Base-by-base conservation (phyloP, 2,888 invertebrate genomes). In the Synergus japonicus region DNA sequence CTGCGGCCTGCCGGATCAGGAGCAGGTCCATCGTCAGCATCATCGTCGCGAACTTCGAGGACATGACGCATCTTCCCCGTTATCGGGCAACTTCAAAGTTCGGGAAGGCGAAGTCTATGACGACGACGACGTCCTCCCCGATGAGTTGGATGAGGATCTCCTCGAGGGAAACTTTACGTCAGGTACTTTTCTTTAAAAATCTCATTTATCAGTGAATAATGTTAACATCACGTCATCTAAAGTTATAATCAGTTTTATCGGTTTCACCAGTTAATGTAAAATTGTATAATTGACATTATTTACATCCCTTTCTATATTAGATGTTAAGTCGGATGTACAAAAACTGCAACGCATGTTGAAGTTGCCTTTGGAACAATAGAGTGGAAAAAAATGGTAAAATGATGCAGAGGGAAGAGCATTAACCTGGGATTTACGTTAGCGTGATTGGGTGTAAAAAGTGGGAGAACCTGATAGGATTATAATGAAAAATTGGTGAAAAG, bases 101-200 rank as follows among this genome's bases (percentile, higher is more conserved):
- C 37, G 83, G n/a, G 80, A 84, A 82, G 82, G 82, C 82, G 86
- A 85, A 69, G 82, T 86, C 86, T 85, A 91, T 66, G 87, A 86
- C 78, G 92, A 92, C 84, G 92, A 91, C 84, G 91, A 91, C 77
- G 83, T 87, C 41, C 86, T 88, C 76, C 85, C 87, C 78, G 88
- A 87, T 87, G 88, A 91, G 81, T 90, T 91, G 82, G 92, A 92
- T 79, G 92, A 92, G 76, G 90, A 91, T 76, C 90, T 89, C 83
- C 79, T 87, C 83, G 92, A 92, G 81, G 86, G 86, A 83, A 93
- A 93, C 87, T 85, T 90, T 84, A 92, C 93, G 85, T 87, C 88
- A 88, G 92, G 93, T 93, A 89, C 83, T 77, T 41, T 65, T 18
- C 43, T 4, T 5, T 5, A 13, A 43, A 12, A 43, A 15, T 8